phyloP scores from a whole-genome alignment of 2,888 invertebrate species.

The Erebia ligea region DNA sequence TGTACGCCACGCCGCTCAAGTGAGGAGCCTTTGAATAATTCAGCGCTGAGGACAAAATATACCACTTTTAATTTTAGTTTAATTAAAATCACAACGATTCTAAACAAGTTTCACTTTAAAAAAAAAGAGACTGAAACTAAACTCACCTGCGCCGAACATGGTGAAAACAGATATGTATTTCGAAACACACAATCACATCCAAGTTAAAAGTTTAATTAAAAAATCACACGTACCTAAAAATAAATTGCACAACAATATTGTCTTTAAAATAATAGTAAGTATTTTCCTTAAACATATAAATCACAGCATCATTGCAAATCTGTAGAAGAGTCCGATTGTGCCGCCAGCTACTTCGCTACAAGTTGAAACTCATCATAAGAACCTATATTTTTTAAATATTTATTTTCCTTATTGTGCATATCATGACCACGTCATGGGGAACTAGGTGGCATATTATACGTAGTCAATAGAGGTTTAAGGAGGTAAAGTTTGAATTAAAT shows the following conservation, averaged over 20 bases:
- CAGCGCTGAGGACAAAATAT: conserved; percentile 1
- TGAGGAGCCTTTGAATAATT: conserved; percentile 47
- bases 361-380: conserved; percentile 14
- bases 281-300: background rate
- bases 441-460: conserved; percentile 21
- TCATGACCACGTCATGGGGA: conserved; percentile 37
- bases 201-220: background rate
- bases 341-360: background rate
- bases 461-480: background rate
- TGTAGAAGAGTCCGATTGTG: background rate
- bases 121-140: background rate
- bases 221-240: conserved; percentile 14
- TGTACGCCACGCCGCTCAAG: conserved; percentile 69
- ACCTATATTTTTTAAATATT: conserved; percentile 10
- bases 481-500: conserved; percentile 9
- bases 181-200: conserved; percentile 7
- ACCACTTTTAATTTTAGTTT: too few species aligned
- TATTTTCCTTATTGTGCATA: conserved; percentile 17
- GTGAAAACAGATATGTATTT: background rate
- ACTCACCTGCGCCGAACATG: conserved; percentile 22
- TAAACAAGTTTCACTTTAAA: too few species aligned
- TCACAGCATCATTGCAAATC: conserved; percentile 7
- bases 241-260: background rate
- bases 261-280: background rate
- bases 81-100: too few species aligned